Conservation (phyloP, 2,113 vertebrate species). For the Passerina amoena region DNA sequence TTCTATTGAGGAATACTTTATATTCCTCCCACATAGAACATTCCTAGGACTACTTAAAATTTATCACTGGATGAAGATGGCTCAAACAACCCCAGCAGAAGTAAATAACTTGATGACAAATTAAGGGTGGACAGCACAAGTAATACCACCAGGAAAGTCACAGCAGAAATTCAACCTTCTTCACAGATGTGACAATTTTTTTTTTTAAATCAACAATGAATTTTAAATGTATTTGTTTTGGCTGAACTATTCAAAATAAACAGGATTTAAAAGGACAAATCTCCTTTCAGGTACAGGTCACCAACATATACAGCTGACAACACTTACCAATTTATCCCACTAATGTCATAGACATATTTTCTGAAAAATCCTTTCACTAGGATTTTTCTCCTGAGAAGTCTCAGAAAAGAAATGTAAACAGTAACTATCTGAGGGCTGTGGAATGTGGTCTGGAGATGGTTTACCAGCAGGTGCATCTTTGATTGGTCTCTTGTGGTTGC, state of each 20-base stretch:
- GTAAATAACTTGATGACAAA: not conserved
- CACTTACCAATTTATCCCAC: not conserved
- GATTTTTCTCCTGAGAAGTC: too few species aligned
- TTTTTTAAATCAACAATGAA: not conserved
- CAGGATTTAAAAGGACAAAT: not conserved
- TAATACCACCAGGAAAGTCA: not conserved
- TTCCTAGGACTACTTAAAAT: not conserved
- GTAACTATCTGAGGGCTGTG: too few species aligned
- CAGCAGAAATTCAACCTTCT: not conserved
- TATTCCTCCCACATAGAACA: not conserved
- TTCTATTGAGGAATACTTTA: not conserved
- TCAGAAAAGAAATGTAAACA: too few species aligned
- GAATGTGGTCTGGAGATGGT: too few species aligned
- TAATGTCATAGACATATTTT: too few species aligned
- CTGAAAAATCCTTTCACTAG: too few species aligned
- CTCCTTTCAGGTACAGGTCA: not conserved
- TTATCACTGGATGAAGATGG: not conserved
- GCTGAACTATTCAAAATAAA: not conserved
- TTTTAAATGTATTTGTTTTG: not conserved
- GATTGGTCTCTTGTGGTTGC: too few species aligned
- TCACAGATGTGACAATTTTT: not conserved
- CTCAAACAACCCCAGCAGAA: not conserved
- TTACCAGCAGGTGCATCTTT: too few species aligned
- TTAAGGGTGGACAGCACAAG: accelerated
- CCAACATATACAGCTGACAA: not conserved